phyloP scores from a whole-genome alignment of 2,113 vertebrate genomes.

The Corvus moneduloides region DNA sequence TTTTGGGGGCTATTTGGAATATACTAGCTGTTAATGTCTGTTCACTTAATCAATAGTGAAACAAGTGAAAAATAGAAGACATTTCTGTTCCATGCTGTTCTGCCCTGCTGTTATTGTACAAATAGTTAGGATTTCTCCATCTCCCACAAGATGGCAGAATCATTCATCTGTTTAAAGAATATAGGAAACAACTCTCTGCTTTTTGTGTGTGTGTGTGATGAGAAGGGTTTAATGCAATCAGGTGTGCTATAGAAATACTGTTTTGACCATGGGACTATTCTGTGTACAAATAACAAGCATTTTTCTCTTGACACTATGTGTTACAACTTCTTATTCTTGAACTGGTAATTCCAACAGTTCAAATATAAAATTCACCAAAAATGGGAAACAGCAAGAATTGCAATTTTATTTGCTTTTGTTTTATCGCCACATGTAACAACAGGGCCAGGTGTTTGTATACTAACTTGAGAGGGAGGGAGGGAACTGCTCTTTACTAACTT shows the following conservation, averaged over 20 bases:
- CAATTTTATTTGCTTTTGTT: background rate
- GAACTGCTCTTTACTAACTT: background rate
- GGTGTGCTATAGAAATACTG: background rate
- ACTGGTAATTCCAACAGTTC: background rate
- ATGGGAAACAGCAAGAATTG: background rate
- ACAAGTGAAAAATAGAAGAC: background rate
- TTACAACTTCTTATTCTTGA: background rate
- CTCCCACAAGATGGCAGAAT: slow-evolving; percentile 69
- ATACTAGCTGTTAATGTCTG: background rate
- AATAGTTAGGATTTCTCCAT: background rate
- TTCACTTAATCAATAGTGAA: background rate
- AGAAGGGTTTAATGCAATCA: background rate
- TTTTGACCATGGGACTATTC: background rate
- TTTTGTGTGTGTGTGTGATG: background rate
- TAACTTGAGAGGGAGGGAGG: background rate
- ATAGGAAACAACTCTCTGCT: background rate
- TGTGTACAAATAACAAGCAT: background rate
- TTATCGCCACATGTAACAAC: background rate
- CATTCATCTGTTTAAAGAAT: slow-evolving; percentile 7
- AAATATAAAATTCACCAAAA: background rate
- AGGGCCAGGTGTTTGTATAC: background rate
- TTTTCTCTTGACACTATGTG: background rate
- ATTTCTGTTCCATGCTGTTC: background rate
- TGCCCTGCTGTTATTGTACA: background rate
- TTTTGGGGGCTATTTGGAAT: background rate